A percentile compares a stretch with the other conserved stretches of the same genome.
These are phyloP conservation scores for Seriola aureovittata DNA, from an alignment of 2,113 vertebrate species.

Conservation along the genomic window DNA sequence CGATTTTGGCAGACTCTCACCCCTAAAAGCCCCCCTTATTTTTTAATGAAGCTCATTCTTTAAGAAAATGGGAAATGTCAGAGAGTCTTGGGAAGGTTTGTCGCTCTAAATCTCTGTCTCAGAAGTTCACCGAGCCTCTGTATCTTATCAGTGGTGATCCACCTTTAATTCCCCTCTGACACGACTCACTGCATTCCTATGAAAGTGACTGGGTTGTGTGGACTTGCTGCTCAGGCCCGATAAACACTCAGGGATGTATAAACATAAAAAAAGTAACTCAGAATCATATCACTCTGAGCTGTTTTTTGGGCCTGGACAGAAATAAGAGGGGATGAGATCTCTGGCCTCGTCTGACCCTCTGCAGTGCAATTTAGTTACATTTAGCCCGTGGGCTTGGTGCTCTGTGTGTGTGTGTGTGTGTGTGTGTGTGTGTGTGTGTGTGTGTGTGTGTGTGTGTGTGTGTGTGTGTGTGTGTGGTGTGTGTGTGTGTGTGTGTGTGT, in stretches of 20 bases:
- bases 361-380: not conserved
- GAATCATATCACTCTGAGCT: slow-evolving; percentile 3
- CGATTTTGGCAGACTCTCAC: slow-evolving; percentile 14
- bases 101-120: slow-evolving; percentile 22
- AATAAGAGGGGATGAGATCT: slow-evolving; percentile 7
- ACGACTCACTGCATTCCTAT: slow-evolving; percentile 37
- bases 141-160: slow-evolving; percentile 38
- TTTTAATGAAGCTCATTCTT: slow-evolving; percentile 45
- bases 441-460: no score
- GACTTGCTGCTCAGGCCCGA: slow-evolving; percentile 9
- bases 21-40: slow-evolving; percentile 6
- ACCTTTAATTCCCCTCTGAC: slow-evolving; percentile 41
- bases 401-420: not conserved
- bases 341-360: not conserved
- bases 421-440: no score
- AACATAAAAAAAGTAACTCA: slow-evolving; percentile 14
- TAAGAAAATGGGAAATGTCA: slow-evolving; percentile 46
- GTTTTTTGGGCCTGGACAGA: not conserved
- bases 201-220: slow-evolving; percentile 10
- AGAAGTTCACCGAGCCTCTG: slow-evolving; percentile 1
- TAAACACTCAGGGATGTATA: slow-evolving; percentile 40
- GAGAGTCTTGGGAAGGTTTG: slow-evolving; percentile 17
- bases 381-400: not conserved
- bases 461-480: no score
- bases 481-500: not conserved